A percentile compares a stretch with the other conserved stretches of the same genome.
Evolutionary conservation across 1,140 invertebrate genomes (phyloP).

Genomic region (Drosophila burlai): DNA sequence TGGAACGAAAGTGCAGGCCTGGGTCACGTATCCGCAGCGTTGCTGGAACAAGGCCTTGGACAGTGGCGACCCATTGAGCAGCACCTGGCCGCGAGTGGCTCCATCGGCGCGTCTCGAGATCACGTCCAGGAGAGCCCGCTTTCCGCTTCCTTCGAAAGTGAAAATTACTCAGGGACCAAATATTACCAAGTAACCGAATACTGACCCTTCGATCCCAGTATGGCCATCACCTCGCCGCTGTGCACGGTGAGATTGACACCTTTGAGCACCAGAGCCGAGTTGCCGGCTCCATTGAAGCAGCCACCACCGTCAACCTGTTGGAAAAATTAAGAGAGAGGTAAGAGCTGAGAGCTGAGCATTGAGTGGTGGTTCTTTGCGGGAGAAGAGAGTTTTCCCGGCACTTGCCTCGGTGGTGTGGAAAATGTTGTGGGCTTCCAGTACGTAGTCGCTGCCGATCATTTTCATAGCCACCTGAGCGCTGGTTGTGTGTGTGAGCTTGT

Average conservation of each 20-base stretch:
- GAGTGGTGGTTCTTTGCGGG: slow-evolving; percentile 8
- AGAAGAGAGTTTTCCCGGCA: slow-evolving; percentile 48
- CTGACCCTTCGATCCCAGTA: slow-evolving; percentile 95
- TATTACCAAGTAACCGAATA: not conserved
- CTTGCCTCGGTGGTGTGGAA: slow-evolving; percentile 94
- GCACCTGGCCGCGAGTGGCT: slow-evolving; percentile 92
- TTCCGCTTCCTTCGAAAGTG: slow-evolving; percentile 90
- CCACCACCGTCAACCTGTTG: slow-evolving; percentile 91
- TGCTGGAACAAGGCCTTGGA: slow-evolving; percentile 93
- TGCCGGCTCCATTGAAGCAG: slow-evolving; percentile 91
- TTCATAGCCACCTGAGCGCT: slow-evolving; percentile 67
- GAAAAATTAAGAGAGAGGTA: slow-evolving; percentile 31
- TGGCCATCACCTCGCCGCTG: slow-evolving; percentile 95
- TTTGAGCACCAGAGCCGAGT: slow-evolving; percentile 94
- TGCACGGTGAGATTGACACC: slow-evolving; percentile 96
- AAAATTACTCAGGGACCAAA: no score
- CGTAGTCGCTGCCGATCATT: slow-evolving; percentile 93
- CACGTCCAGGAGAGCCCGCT: slow-evolving; percentile 95
- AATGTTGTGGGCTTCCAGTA: slow-evolving; percentile 94
- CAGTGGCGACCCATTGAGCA: slow-evolving; percentile 93
- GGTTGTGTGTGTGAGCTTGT: slow-evolving; percentile 7
- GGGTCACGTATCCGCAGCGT: slow-evolving; percentile 93
- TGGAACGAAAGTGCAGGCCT: slow-evolving; percentile 92
- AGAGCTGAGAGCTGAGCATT: slow-evolving; percentile 44
- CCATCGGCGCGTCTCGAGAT: slow-evolving; percentile 92